Percentiles rank a stretch among this genome's conserved stretches.
phyloP scores from a whole-genome alignment of 2,797 vertebrate genomes.

The Salmo trutta region DNA sequence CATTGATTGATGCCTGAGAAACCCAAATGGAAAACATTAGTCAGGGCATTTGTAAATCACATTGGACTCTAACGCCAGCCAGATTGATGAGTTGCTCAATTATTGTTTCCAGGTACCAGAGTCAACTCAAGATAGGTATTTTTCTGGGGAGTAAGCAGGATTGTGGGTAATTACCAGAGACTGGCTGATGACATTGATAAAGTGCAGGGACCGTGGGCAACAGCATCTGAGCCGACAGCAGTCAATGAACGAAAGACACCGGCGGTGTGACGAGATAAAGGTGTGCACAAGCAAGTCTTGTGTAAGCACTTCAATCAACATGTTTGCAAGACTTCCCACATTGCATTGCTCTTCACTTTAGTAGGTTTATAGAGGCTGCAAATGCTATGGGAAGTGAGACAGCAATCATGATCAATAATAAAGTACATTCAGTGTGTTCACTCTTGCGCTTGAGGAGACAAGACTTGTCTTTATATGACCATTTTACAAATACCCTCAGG shows the following conservation, averaged over 20 bases:
- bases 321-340: not conserved
- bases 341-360: not conserved
- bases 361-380: not conserved
- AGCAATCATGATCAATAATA: not conserved
- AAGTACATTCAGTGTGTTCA: not conserved
- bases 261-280: not conserved
- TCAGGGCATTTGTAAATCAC: slow-evolving; percentile 54
- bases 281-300: not conserved
- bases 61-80: slow-evolving; percentile 39
- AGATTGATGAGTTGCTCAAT: slow-evolving; percentile 50
- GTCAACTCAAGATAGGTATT: slow-evolving; percentile 6
- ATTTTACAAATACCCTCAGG: not conserved
- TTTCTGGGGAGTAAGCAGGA: slow-evolving; percentile 42
- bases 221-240: slow-evolving; percentile 4
- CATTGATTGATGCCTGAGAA: slow-evolving; percentile 16
- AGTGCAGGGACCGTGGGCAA: slow-evolving; percentile 4
- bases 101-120: slow-evolving; percentile 35
- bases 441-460: not conserved
- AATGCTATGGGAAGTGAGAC: not conserved
- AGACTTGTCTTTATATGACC: not conserved
- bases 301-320: not conserved
- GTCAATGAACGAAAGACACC: not conserved
- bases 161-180: slow-evolving; percentile 51
- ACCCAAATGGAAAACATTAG: slow-evolving; percentile 39
- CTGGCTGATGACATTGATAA: slow-evolving; percentile 21